Percentiles rank a stretch among this genome's conserved stretches.
These are phyloP conservation scores for Dynastes maya DNA, from an alignment of 2,888 invertebrate genomes.

Conservation along the genomic window DNA sequence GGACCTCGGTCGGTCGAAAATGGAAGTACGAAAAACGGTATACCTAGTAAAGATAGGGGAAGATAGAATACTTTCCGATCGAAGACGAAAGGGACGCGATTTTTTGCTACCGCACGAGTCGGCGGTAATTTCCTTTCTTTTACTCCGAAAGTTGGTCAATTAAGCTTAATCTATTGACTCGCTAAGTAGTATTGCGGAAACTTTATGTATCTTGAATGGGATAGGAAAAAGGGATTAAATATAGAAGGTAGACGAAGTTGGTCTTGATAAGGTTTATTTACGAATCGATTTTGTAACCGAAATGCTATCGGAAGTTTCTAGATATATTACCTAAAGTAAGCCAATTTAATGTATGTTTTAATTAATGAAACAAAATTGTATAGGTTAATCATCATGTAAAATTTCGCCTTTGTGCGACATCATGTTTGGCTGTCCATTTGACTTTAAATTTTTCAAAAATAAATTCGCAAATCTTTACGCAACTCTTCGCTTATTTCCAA, in stretches of 20 bases:
- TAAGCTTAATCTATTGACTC: constrained; percentile 5
- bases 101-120: neutral
- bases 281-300: neutral
- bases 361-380: too few species aligned
- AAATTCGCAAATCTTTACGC: too few species aligned
- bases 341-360: too few species aligned
- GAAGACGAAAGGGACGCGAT: neutral
- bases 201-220: neutral
- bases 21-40: neutral
- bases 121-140: constrained; percentile 23
- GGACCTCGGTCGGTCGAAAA: neutral
- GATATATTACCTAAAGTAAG: neutral
- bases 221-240: neutral
- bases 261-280: neutral
- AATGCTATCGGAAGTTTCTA: neutral
- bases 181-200: constrained; percentile 1
- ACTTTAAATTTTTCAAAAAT: too few species aligned
- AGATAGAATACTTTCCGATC: constrained; percentile 25
- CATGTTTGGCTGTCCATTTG: too few species aligned
- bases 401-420: too few species aligned
- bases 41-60: constrained; percentile 6
- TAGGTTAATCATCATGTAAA: too few species aligned
- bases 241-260: neutral
- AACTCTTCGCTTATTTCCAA: too few species aligned
- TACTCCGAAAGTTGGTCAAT: constrained; percentile 15